Conservation (phyloP, 2,113 vertebrate species). For the human (Homo sapiens) region DNA sequence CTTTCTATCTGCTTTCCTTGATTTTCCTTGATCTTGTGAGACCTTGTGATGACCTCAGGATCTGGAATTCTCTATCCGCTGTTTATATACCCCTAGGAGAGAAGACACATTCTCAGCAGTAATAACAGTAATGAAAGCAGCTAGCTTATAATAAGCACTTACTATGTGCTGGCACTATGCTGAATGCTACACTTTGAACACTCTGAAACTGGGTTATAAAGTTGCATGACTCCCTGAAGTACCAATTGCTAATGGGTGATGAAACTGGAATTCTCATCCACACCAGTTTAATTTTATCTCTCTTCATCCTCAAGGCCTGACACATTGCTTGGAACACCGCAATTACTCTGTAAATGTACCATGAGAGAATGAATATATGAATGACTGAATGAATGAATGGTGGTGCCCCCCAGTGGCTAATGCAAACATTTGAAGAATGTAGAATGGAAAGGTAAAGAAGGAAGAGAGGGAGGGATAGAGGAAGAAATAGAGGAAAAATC, state of each 20-base stretch:
- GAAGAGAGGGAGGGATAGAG: background rate
- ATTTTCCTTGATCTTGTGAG: constrained; percentile 71
- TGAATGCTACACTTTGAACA: background rate
- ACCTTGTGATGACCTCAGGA: constrained; percentile 28
- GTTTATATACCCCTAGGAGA: background rate
- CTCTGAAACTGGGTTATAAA: background rate
- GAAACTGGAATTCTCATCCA: background rate
- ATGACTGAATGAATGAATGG: background rate
- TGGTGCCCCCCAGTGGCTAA: background rate
- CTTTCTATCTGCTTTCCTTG: constrained; percentile 62
- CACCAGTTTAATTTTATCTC: background rate
- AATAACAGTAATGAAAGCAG: constrained; percentile 58
- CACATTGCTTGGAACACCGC: background rate
- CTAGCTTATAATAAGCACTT: constrained; percentile 52
- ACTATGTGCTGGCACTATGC: constrained; percentile 17
- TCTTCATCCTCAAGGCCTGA: background rate
- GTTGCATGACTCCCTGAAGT: background rate
- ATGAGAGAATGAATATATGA: background rate
- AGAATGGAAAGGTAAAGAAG: background rate
- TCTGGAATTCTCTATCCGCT: constrained; percentile 11
- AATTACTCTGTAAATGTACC: background rate
- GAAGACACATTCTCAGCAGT: constrained; percentile 33
- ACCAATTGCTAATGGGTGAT: background rate
- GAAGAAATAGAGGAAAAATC: background rate
- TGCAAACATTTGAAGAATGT: background rate